phyloP scores from a whole-genome alignment of 2,113 vertebrate genomes.

The Ibidorhyncha struthersii region DNA sequence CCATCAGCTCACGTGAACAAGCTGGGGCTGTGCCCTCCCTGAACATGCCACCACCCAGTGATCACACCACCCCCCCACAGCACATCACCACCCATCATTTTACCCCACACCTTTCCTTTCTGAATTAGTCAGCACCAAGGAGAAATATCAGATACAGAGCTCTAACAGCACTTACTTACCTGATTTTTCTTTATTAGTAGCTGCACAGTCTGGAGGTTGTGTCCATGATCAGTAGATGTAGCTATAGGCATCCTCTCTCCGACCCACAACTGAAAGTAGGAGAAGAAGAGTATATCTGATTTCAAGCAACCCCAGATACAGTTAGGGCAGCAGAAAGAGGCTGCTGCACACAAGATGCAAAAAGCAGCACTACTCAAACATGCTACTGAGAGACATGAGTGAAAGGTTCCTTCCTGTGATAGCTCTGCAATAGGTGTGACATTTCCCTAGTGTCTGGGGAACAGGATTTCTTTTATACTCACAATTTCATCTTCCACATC shows the following conservation, averaged over 20 bases:
- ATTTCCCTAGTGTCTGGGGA: neutral
- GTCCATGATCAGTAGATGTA: slow-evolving; percentile 91
- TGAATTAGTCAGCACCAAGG: neutral
- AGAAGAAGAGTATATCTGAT: neutral
- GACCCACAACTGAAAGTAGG: slow-evolving; percentile 80
- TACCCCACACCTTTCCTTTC: neutral
- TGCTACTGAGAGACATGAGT: neutral
- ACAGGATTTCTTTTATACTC: slow-evolving; percentile 50
- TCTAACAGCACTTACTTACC: slow-evolving; percentile 65
- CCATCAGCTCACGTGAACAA: neutral
- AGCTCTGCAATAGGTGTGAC: neutral
- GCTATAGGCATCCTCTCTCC: slow-evolving; percentile 94
- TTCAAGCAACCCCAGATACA: neutral
- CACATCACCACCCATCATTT: neutral
- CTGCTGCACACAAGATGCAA: neutral
- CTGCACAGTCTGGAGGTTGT: slow-evolving; percentile 97
- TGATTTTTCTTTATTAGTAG: slow-evolving; percentile 98
- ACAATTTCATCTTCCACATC: slow-evolving; percentile 97
- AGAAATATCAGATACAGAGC: neutral
- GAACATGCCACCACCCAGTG: neutral
- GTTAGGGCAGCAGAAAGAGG: neutral
- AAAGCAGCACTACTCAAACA: neutral
- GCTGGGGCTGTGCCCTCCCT: neutral
- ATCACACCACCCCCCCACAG: too few species aligned
- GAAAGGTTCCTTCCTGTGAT: neutral